Evolutionary conservation across 1,140 invertebrate species (phyloP).

Genomic region (Asbolus verrucosus): DNA sequence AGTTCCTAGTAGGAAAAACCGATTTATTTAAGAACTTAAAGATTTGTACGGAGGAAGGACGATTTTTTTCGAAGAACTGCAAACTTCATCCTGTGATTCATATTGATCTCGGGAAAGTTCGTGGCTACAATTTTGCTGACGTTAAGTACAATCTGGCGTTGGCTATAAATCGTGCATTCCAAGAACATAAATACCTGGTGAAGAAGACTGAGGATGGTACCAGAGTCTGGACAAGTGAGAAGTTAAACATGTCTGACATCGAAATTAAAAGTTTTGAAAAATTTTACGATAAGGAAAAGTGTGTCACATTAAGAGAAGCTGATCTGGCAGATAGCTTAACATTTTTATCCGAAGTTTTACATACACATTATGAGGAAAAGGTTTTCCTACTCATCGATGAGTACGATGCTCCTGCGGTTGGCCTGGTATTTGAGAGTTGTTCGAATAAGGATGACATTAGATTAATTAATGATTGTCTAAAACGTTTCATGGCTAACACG

Average conservation of each 20-base stretch:
- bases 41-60: neutral
- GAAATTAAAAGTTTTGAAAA: neutral
- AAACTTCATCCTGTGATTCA: constrained; percentile 9
- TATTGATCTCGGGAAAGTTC: constrained; percentile 17
- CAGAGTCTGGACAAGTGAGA: constrained; percentile 26
- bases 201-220: constrained; percentile 35
- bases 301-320: neutral
- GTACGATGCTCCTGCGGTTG: constrained; percentile 21
- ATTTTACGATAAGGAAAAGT: constrained; percentile 3
- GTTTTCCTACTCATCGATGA: constrained; percentile 33
- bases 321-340: constrained; percentile 28
- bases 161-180: constrained; percentile 25
- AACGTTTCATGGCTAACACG: constrained; percentile 37
- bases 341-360: constrained; percentile 36
- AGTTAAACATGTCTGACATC: constrained; percentile 17
- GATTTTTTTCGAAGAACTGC: constrained; percentile 14
- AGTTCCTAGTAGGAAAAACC: constrained; percentile 1
- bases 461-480: constrained; percentile 41
- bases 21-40: constrained; percentile 9
- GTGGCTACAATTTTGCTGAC: constrained; percentile 19
- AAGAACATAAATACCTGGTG: constrained; percentile 22
- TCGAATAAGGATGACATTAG: constrained; percentile 36
- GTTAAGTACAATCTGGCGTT: constrained; percentile 12
- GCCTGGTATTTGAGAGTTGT: constrained; percentile 23
- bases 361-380: constrained; percentile 40